Evolutionary conservation across 2,113 vertebrate species (phyloP).

Genomic region (Rhea americana): DNA sequence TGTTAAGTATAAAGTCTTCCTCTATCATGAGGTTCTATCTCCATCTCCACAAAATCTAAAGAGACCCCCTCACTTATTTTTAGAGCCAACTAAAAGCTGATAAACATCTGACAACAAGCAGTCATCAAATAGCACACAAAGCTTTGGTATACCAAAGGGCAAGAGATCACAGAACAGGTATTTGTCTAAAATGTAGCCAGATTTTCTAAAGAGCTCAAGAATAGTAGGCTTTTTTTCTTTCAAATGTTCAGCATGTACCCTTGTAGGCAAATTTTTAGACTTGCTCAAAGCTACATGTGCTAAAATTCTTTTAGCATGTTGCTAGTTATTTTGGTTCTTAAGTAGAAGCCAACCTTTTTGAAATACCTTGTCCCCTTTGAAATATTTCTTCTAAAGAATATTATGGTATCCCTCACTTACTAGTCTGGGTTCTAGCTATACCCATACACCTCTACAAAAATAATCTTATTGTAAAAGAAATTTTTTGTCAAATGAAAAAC

Average conservation of each 20-base stretch:
- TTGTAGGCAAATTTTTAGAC: constrained; percentile 47
- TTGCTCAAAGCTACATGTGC: not conserved
- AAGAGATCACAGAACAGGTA: constrained; percentile 32
- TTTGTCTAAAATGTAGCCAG: constrained; percentile 56
- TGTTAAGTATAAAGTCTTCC: not conserved
- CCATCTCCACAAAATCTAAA: not conserved
- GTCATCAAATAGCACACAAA: constrained; percentile 7
- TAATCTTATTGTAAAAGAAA: not conserved
- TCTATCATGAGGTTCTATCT: not conserved
- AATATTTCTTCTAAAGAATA: constrained; percentile 17
- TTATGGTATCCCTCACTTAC: not conserved
- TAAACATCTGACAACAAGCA: constrained; percentile 38
- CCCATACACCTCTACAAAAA: constrained; percentile 8
- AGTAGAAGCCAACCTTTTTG: constrained; percentile 31
- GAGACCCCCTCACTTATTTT: not conserved
- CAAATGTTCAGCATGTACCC: not conserved
- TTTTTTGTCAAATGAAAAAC: not conserved
- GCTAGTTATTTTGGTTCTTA: constrained; percentile 5
- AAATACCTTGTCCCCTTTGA: constrained; percentile 31
- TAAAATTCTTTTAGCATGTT: not conserved
- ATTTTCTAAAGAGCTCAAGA: constrained; percentile 32
- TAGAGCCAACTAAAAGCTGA: not conserved
- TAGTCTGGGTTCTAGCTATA: not conserved
- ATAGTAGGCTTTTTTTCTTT: constrained; percentile 8
- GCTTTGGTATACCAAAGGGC: constrained; percentile 32